phyloP scores from a whole-genome alignment of 1,140 invertebrate species.

The Drosophila hydei region DNA sequence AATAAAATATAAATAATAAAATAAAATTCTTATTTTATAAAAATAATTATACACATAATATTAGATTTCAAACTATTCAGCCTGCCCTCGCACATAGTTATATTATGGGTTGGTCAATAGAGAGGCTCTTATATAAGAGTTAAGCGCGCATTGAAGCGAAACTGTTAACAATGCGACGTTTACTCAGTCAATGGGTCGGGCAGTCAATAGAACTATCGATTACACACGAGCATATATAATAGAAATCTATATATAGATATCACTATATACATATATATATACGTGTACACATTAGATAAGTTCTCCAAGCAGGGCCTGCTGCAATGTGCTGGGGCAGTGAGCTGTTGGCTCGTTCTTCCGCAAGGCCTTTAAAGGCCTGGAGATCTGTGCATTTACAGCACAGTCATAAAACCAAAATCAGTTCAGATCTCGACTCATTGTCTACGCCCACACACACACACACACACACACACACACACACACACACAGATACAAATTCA shows the following conservation, averaged over 20 bases:
- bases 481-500: too few relatives aligned
- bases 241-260: not conserved
- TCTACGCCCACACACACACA: slow-evolving; percentile 9
- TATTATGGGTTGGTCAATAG: not conserved
- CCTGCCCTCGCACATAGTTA: not conserved
- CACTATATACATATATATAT: not conserved
- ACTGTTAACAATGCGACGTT: slow-evolving; percentile 29
- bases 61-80: too few relatives aligned
- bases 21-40: too few relatives aligned
- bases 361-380: slow-evolving; percentile 4
- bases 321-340: slow-evolving; percentile 22
- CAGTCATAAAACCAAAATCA: slow-evolving; percentile 11
- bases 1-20: too few relatives aligned
- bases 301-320: slow-evolving; percentile 56
- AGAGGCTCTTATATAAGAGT: slow-evolving; percentile 26
- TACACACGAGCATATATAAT: slow-evolving; percentile 5
- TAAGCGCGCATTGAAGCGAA: slow-evolving; percentile 25
- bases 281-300: slow-evolving; percentile 8
- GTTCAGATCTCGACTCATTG: slow-evolving; percentile 11
- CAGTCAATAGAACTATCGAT: slow-evolving; percentile 44
- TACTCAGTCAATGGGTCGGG: slow-evolving; percentile 43
- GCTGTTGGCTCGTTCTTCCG: slow-evolving; percentile 7
- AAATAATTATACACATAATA: too few relatives aligned
- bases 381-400: not conserved
- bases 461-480: too few relatives aligned